These are phyloP conservation scores for Odocoileus hemionus DNA, from an alignment of 2,113 vertebrate genomes.

Conservation along the genomic window DNA sequence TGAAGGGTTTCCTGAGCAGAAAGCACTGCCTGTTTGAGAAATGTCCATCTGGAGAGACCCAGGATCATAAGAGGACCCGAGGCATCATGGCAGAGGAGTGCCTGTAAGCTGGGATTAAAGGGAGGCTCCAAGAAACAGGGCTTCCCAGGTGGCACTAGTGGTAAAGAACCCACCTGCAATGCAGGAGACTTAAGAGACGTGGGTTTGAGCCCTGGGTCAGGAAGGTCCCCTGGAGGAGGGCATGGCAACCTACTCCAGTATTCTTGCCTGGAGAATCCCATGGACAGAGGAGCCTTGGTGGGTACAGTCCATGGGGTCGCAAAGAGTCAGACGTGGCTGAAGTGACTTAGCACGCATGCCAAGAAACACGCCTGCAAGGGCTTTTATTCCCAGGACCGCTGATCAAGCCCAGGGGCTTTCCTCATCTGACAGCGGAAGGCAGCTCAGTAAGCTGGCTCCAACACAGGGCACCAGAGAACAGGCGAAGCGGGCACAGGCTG, in stretches of 20 bases:
- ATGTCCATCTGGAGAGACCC: neutral
- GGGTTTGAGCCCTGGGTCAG: neutral
- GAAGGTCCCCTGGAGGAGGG: neutral
- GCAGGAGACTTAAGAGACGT: neutral
- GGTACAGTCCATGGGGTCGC: neutral
- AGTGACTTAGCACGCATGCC: neutral
- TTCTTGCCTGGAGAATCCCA: neutral
- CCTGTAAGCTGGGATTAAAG: too few relatives aligned
- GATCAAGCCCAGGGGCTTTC: neutral
- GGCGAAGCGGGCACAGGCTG: rapidly evolving
- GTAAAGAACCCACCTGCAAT: neutral
- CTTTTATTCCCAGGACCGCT: neutral
- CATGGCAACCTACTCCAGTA: neutral
- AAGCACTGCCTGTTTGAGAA: neutral
- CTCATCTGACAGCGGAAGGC: neutral
- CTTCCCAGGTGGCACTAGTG: neutral
- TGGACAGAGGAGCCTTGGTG: neutral
- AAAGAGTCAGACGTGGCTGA: neutral
- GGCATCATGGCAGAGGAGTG: neutral
- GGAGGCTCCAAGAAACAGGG: neutral
- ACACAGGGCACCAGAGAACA: too few relatives aligned
- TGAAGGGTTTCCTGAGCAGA: neutral
- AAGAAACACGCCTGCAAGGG: neutral
- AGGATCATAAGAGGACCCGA: neutral
- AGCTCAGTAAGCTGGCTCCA: neutral